Base-by-base conservation (phyloP, 1,140 invertebrate species). In the Caenorhabditis inopinata region DNA sequence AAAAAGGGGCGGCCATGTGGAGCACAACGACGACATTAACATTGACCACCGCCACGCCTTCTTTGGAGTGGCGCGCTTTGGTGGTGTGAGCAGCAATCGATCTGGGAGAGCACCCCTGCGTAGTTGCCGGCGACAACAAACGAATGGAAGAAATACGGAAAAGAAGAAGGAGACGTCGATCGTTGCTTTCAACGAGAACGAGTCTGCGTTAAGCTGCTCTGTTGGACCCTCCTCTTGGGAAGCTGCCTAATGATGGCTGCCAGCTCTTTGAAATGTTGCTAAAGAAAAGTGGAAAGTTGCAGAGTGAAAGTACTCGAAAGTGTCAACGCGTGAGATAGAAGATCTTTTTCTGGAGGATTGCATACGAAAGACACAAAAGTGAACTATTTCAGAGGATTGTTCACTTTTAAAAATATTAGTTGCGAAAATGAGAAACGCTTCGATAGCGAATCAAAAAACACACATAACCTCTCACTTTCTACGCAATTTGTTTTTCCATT, bases 61-160 rank as follows among this genome's bases (percentile, higher is more conserved):
- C 58, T 68, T 68, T 68, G 58, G 58, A 68, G 58, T 68, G 58
- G 58, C n/a, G 51, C 51, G n/a, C 27, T 58, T 16, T 58, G 51
- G 51, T 68, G 58, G 58, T 42, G 29, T 68, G 32, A 68, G 58
- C n/a, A n/a, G n/a, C 58, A 29, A 68, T 68, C 58, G 58, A 68
- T 68, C 58, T 68, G 58, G 58, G 53, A 29, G 58, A 14, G 58
- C 58, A 32, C 32, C 32, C 58, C 51, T 58, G 51, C 32, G 51
- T 58, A 38, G 58, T 68, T 68, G 58, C 23, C 32, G 58, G 23
- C 58, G n/a, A 68, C 58, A 68, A 68, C 58, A 68, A 51, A 68
- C 58, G 25, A 68, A 12, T 32, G n/a, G 32, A 25, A 9, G 25
- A 68, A 42, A 42, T 42, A 42, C 38, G n/a, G 32, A 42, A 38